A percentile compares a stretch with the other conserved stretches of the same genome.
Evolutionary conservation across 2,888 invertebrate genomes (phyloP).

Genomic region (Cetonia aurata): DNA sequence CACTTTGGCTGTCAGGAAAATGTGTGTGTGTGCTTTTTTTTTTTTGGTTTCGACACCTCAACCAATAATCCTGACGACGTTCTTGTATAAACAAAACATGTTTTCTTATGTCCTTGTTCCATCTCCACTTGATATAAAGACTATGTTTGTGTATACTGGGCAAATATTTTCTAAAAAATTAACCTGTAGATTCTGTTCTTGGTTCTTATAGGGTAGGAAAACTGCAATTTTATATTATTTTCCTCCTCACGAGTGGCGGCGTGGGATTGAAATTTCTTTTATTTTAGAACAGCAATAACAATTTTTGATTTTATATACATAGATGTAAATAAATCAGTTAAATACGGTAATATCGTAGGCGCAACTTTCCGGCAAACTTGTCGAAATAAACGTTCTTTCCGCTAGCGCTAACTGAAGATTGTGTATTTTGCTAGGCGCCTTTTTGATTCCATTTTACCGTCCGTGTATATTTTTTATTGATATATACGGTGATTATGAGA

Average conservation of each 20-base stretch:
- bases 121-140: constrained; percentile 37
- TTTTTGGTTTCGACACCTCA: constrained; percentile 32
- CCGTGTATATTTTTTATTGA: constrained; percentile 16
- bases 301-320: neutral
- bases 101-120: constrained; percentile 36
- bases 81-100: constrained; percentile 36
- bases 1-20: constrained; percentile 36
- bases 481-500: constrained; percentile 13
- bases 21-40: constrained; percentile 8
- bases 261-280: neutral
- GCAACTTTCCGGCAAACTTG: neutral
- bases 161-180: constrained; percentile 36
- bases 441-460: constrained; percentile 16
- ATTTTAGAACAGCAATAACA: neutral
- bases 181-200: constrained; percentile 6
- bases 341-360: neutral
- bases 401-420: neutral
- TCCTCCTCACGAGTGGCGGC: too few species aligned
- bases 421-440: constrained; percentile 16
- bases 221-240: too few species aligned
- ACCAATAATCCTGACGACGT: constrained; percentile 38
- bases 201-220: neutral
- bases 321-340: neutral
- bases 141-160: constrained; percentile 34
- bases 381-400: constrained; percentile 4